Evolutionary conservation across 2,888 invertebrate genomes (phyloP).

Genomic region (Heliconius sara): DNA sequence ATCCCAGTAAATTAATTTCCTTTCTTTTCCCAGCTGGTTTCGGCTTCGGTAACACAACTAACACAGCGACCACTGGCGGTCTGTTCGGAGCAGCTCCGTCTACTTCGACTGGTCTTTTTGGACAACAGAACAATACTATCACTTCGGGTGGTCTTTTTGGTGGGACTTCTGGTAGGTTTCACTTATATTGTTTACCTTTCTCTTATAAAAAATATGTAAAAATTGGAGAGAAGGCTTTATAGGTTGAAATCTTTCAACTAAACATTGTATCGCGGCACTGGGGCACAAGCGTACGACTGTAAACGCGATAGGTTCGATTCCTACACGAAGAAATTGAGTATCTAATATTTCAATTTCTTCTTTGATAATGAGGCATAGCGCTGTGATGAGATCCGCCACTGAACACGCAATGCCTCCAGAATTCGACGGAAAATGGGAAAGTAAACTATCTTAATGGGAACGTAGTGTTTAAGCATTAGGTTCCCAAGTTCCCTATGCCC

Average conservation of each 20-base stretch:
- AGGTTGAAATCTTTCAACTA: too few relatives aligned
- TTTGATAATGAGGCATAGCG: background rate
- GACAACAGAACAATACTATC: constrained; percentile 84
- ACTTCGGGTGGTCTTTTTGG: constrained; percentile 86
- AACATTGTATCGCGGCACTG: too few relatives aligned
- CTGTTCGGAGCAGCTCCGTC: constrained; percentile 71
- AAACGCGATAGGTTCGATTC: too few relatives aligned
- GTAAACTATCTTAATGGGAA: too few relatives aligned
- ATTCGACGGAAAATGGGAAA: background rate
- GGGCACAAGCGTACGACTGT: too few relatives aligned
- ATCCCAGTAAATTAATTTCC: background rate
- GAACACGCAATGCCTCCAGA: background rate
- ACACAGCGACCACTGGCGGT: constrained; percentile 66
- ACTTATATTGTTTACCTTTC: background rate
- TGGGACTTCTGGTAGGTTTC: constrained; percentile 65
- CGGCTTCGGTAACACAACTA: constrained; percentile 81
- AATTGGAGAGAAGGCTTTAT: too few relatives aligned
- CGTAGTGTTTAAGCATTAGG: too few relatives aligned
- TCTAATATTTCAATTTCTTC: too few relatives aligned
- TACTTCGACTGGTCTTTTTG: constrained; percentile 85
- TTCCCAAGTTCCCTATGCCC: too few relatives aligned
- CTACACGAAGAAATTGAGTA: too few relatives aligned
- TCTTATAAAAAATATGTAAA: too few relatives aligned
- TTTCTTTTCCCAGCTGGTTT: constrained; percentile 68
- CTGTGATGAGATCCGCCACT: background rate